These are phyloP conservation scores for Sinonovacula constricta DNA, from an alignment of 1,140 invertebrate genomes.

Conservation along the genomic window DNA sequence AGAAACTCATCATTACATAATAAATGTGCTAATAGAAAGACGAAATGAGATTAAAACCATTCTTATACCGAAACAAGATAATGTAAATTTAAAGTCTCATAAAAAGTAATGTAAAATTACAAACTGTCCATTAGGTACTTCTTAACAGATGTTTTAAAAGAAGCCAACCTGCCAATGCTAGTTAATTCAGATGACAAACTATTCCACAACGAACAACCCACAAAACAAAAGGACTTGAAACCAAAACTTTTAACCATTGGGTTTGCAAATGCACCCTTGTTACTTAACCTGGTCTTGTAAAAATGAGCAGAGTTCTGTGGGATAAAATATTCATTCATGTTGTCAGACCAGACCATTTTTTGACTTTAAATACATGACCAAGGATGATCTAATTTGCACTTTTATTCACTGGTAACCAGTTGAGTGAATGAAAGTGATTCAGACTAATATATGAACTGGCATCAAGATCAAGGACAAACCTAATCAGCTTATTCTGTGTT, in stretches of 20 bases:
- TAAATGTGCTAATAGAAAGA: no score
- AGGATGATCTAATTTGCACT: constrained; percentile 10
- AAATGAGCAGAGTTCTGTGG: neutral
- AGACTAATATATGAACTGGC: constrained; percentile 6
- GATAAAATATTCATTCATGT: constrained; percentile 19
- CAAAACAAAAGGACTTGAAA: constrained; percentile 11
- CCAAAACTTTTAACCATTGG: constrained; percentile 37
- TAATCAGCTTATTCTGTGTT: constrained; percentile 23
- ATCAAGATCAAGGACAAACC: constrained; percentile 28
- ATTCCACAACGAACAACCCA: constrained; percentile 29
- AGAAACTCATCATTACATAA: no score
- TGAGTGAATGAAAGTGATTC: constrained; percentile 5
- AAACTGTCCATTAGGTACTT: neutral
- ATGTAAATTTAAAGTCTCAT: neutral
- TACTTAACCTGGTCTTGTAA: constrained; percentile 3
- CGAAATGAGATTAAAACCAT: no score
- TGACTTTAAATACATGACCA: constrained; percentile 21
- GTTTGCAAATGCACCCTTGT: constrained; percentile 18
- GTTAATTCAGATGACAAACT: neutral
- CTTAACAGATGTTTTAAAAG: constrained; percentile 13
- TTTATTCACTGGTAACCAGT: constrained; percentile 14
- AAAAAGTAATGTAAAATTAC: neutral
- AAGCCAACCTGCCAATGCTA: constrained; percentile 5
- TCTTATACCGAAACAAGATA: neutral
- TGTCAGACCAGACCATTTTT: neutral